A percentile compares a stretch with the other conserved stretches of the same genome.
Evolutionary conservation across 53 echinoderm and acorn worm species (phyloP).

Genomic region (Holothuria scabra): DNA sequence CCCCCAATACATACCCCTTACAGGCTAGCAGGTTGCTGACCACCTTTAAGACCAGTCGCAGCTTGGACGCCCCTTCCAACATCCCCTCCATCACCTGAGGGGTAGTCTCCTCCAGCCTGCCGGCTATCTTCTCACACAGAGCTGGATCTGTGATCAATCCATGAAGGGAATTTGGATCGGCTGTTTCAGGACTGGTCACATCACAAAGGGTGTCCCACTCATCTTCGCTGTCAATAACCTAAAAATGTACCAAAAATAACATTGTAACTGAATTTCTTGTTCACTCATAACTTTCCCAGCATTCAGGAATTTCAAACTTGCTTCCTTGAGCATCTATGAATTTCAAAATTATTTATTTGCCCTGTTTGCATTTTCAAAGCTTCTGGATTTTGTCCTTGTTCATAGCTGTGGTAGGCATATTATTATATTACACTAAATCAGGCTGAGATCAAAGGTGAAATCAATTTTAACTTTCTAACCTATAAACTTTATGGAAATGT

Average conservation of each 20-base stretch:
- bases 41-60: slow-evolving; percentile 78
- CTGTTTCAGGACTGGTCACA: slow-evolving; percentile 73
- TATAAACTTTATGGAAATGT: too few species aligned
- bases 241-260: not conserved
- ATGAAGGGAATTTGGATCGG: slow-evolving; percentile 67
- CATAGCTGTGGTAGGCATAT: too few species aligned
- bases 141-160: slow-evolving; percentile 70
- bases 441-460: too few species aligned
- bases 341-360: too few species aligned
- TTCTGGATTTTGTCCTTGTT: too few species aligned
- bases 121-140: slow-evolving; percentile 65
- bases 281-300: too few species aligned
- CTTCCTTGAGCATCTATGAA: too few species aligned
- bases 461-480: too few species aligned
- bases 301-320: too few species aligned
- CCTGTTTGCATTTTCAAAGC: too few species aligned
- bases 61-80: slow-evolving; percentile 93
- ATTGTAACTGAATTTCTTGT: not conserved
- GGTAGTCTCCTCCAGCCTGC: slow-evolving; percentile 71
- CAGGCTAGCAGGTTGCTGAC: slow-evolving; percentile 77
- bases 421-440: too few species aligned
- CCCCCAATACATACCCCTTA: slow-evolving; percentile 67
- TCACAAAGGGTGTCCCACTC: slow-evolving; percentile 98
- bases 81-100: slow-evolving; percentile 88
- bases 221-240: slow-evolving; percentile 97